Evolutionary conservation across 1,140 invertebrate species (phyloP), one percentile per base, ranked within the genome.

Genomic region (Zaprionus inermis): DNA sequence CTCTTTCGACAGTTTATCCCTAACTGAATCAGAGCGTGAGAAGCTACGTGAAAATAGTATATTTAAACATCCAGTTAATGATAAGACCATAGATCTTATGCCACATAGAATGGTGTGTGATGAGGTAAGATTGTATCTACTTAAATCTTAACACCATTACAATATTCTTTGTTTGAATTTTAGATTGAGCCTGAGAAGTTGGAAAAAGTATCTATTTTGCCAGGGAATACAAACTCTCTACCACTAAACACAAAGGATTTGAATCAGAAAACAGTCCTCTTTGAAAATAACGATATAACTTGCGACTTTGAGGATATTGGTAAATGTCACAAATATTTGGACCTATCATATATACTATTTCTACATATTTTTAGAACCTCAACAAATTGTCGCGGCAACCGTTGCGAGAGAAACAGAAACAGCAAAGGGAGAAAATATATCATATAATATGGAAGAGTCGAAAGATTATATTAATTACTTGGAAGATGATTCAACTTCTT

Each of bases 71-170:
- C 14, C 61, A 49, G 14, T 16, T 24, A 7, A 57, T 64, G 83
- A 86, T 11, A 86, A 79, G 34, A 86, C 83, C 6, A 51, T 83
- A 10, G 84, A 86, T 51, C 64, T 86, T 1, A 46, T 86, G 46
- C 84, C 68, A 16, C n/a, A 36, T 3, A 49, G 16, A 24, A 34
- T 72, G 41, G 3, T 38, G 2, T 34, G 32, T 52, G 41, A 60
- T 18, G 20, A 32, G 58, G 72, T 75, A 36, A 28, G 34, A 16
- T 44, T 16, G n/a, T 9, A 16, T 16, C 11, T n/a, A 6, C 5
- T 24, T 30, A 10, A 14, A 38, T 16, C 6, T 16, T 7, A 41
- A 41, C 9, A 41, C 38, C n/a, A n/a, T 9, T 52, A 22, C 5
- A 28, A n/a, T 5, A 1, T 28, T 28, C 24, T 3, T 28, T 28